Percentiles rank a stretch among this genome's conserved stretches.
phyloP scores from a whole-genome alignment of 2,113 vertebrate species.

The Rhinolophus ferrumequinum region DNA sequence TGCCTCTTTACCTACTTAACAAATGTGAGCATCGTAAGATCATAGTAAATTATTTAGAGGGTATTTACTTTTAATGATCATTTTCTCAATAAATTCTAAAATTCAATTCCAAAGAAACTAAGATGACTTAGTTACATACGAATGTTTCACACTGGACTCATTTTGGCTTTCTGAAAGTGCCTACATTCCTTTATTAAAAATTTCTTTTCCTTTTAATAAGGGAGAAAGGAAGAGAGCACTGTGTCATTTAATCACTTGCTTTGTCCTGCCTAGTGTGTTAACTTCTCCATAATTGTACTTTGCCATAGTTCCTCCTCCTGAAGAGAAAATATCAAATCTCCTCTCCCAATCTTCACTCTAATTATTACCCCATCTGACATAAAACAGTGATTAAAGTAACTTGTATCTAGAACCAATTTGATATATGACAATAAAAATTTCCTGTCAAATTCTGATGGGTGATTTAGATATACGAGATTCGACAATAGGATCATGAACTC shows the following conservation, averaged over 20 bases:
- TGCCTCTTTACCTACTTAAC: constrained; percentile 67
- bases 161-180: constrained; percentile 56
- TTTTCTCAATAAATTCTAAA: constrained; percentile 73
- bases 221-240: neutral
- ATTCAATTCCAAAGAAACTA: constrained; percentile 60
- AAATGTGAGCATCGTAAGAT: constrained; percentile 64
- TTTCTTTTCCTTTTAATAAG: constrained; percentile 52
- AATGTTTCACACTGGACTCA: constrained; percentile 38
- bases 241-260: neutral
- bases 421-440: constrained; percentile 8
- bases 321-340: neutral
- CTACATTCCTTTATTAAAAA: constrained; percentile 16
- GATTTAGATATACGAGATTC: neutral
- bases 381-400: constrained; percentile 15
- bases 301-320: neutral
- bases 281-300: neutral
- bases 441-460: neutral
- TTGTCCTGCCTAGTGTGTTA: neutral
- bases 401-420: neutral
- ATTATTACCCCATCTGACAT: neutral
- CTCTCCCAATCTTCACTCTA: neutral
- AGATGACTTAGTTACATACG: constrained; percentile 42
- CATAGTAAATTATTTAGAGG: constrained; percentile 74
- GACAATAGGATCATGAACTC: no score
- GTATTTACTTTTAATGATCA: constrained; percentile 77